Conservation (phyloP, 2,888 invertebrate genomes). For the Stomorhina lunata region DNA sequence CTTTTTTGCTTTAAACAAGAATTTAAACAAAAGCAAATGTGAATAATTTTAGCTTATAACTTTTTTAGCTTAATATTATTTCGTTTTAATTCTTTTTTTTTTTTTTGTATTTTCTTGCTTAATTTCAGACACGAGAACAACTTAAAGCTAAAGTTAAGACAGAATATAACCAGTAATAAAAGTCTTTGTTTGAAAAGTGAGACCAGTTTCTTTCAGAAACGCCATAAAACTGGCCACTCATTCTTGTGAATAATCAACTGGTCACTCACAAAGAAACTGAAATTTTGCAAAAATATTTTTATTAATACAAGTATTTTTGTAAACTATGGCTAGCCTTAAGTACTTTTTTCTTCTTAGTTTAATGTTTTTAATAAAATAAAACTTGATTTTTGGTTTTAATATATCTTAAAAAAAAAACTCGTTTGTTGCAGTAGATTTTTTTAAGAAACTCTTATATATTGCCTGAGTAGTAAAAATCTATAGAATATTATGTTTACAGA, state of each 20-base stretch:
- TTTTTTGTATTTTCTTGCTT: not conserved
- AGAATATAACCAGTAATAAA: not conserved
- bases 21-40: not conserved
- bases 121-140: not conserved
- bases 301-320: not conserved
- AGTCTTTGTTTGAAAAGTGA: conserved; percentile 56
- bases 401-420: no score
- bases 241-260: not conserved
- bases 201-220: conserved; percentile 52
- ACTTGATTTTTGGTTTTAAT: not conserved
- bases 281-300: conserved; percentile 30
- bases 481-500: conserved; percentile 21
- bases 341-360: not conserved
- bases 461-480: no score
- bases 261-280: conserved; percentile 35
- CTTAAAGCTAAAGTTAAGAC: not conserved
- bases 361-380: not conserved
- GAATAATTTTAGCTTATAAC: not conserved
- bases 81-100: not conserved
- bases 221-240: conserved; percentile 25
- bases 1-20: not conserved
- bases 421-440: not conserved
- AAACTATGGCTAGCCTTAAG: not conserved
- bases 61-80: not conserved
- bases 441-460: no score